Percentiles rank a stretch among this genome's conserved stretches.
phyloP scores from a whole-genome alignment of 1,140 invertebrate genomes.

The Limonius californicus region DNA sequence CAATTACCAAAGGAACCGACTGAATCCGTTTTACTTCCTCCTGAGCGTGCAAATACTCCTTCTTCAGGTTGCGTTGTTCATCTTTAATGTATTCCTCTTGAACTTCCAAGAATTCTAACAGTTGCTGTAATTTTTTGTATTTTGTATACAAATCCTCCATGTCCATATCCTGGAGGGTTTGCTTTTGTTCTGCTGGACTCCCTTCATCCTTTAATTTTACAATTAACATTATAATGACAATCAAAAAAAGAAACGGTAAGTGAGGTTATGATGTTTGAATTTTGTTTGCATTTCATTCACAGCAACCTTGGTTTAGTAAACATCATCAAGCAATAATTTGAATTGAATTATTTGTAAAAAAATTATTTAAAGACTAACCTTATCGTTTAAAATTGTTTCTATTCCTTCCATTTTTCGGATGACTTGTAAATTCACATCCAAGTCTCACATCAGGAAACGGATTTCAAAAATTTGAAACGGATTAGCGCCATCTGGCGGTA shows the following conservation, averaged over 20 bases:
- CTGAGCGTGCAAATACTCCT: slow-evolving; percentile 90
- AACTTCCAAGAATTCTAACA: slow-evolving; percentile 87
- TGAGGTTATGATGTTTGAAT: slow-evolving; percentile 6
- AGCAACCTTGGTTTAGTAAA: background rate
- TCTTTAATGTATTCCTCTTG: slow-evolving; percentile 95
- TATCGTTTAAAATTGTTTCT: slow-evolving; percentile 65
- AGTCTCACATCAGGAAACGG: too few species aligned
- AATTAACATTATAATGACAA: background rate
- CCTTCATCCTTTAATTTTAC: slow-evolving; percentile 56
- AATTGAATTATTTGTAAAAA: background rate
- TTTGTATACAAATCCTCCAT: slow-evolving; percentile 91
- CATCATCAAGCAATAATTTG: background rate
- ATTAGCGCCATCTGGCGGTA: too few species aligned
- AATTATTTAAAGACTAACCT: slow-evolving; percentile 50
- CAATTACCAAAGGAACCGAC: slow-evolving; percentile 89
- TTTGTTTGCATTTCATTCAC: background rate
- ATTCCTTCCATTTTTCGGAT: slow-evolving; percentile 62
- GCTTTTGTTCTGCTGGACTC: slow-evolving; percentile 54
- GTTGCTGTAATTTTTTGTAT: slow-evolving; percentile 91
- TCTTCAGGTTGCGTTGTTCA: slow-evolving; percentile 89
- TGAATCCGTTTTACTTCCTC: slow-evolving; percentile 92
- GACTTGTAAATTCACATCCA: background rate
- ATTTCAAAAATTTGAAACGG: too few species aligned
- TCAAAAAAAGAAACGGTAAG: slow-evolving; percentile 13
- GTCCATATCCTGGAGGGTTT: slow-evolving; percentile 72